Base-by-base conservation (phyloP, 2,113 vertebrate species). In the Mormoops blainvillei region DNA sequence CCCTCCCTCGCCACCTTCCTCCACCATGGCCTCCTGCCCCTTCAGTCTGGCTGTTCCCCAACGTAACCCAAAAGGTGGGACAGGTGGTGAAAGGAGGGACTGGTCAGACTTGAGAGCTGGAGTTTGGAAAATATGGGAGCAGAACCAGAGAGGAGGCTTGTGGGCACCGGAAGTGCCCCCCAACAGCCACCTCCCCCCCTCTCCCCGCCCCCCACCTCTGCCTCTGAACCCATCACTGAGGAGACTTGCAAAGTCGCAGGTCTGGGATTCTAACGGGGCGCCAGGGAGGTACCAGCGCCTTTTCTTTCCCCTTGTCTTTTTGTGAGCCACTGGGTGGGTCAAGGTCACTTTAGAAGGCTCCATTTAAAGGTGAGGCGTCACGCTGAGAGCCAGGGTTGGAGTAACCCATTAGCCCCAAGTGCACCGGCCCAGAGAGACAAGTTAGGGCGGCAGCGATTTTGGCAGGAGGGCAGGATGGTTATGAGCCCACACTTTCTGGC, bases 321-420 rank as follows among this genome's bases (percentile, higher is more conserved):
- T 19, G 87, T n/a, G 20, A 93, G 90, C 31, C 58, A 3, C 78
- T 1, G 67, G 20, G 61, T 1, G 67, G 20, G 61, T 28, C 18
- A 16, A 56, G 82, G 50, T 11, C 9, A 61, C 71, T 78, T 50
- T 52, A 65, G 18, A 15, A 52, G 58, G 15, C 10, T 33, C 58
- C 36, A 0, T 12, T 48, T 12, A 54, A 22, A 58, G 73, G 83
- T 12, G 67, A 52, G 1, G 16, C 3, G 50, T 26, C 38, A 15
- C 0, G 3, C 16, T 6, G 41, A 5, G 48, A 45, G 41, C 15
- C 12, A 0, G 2, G n/a, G 20, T 18, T 7, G 87, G 36, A 82
- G 13, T 36, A 28, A 12, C 18, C 38, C 13, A 7, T 7, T 4
- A 14, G 19, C 15, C 41, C 15, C 3, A 22, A 0, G 31, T 2